Conservation (phyloP, 2,113 vertebrate species). For the Silurus asotus region DNA sequence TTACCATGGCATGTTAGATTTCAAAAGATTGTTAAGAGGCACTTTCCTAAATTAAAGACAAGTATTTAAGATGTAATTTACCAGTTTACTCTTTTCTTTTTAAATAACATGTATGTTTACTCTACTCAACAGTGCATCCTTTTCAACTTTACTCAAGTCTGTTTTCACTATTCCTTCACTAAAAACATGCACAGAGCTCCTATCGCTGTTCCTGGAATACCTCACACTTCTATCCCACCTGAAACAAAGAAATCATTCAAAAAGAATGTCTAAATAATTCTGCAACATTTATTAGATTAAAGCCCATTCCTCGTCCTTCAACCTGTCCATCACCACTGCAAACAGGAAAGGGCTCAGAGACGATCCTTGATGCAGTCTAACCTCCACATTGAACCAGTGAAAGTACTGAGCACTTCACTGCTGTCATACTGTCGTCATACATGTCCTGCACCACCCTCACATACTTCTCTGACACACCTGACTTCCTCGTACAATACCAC, state of each 20-base stretch:
- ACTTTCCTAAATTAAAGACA: not conserved
- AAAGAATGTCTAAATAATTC: not conserved
- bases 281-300: conserved; percentile 23
- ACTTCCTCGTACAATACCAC: no score
- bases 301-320: no score
- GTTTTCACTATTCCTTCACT: not conserved
- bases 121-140: no score
- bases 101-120: no score
- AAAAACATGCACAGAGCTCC: not conserved
- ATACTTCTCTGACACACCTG: no score
- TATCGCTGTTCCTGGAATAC: not conserved
- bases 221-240: not conserved
- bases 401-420: no score
- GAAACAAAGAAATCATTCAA: not conserved
- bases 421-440: no score
- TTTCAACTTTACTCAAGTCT: not conserved
- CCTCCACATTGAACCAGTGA: no score
- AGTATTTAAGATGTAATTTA: not conserved
- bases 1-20: not conserved
- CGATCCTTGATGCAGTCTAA: no score
- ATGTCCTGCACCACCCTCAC: no score
- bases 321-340: no score
- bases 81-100: not conserved
- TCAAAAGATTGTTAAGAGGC: not conserved
- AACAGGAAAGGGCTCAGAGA: no score